These are phyloP conservation scores for Caranx ignobilis DNA, from an alignment of 2,113 vertebrate species.

Conservation along the genomic window DNA sequence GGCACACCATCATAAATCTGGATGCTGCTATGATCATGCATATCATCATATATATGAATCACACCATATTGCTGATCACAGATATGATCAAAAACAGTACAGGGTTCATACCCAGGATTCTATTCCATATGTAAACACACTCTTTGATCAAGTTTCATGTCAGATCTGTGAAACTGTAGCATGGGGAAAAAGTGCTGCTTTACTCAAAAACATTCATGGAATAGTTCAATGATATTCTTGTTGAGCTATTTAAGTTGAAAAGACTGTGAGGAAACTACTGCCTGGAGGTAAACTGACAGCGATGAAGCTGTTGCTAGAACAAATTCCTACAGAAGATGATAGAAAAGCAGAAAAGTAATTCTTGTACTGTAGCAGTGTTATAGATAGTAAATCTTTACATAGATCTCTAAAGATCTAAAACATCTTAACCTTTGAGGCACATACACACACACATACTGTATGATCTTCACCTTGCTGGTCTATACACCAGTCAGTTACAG, in stretches of 20 bases:
- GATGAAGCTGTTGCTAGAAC: slow-evolving; percentile 17
- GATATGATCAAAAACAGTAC: too few species aligned
- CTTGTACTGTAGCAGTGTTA: background rate
- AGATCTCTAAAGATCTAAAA: slow-evolving; percentile 33
- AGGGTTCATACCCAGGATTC: too few species aligned
- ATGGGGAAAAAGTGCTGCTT: background rate
- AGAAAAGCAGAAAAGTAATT: slow-evolving; percentile 40
- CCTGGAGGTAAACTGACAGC: slow-evolving; percentile 43
- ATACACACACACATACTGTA: background rate
- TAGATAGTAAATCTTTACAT: slow-evolving; percentile 13
- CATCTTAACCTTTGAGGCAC: slow-evolving; percentile 31
- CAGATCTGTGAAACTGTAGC: slow-evolving; percentile 8
- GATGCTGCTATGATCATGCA: too few species aligned
- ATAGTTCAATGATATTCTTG: slow-evolving; percentile 31
- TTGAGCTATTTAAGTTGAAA: slow-evolving; percentile 45
- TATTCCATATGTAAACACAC: too few species aligned
- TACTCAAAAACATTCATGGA: slow-evolving; percentile 20
- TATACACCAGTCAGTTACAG: background rate
- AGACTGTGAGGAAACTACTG: slow-evolving; percentile 2
- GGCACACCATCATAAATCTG: too few species aligned
- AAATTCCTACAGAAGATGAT: slow-evolving; percentile 12
- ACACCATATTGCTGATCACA: too few species aligned
- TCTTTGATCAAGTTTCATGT: slow-evolving; percentile 31
- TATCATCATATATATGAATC: too few species aligned
- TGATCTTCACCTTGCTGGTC: background rate